Base-by-base conservation (phyloP, 2,113 vertebrate species). In the Psephotus haematonotus region DNA sequence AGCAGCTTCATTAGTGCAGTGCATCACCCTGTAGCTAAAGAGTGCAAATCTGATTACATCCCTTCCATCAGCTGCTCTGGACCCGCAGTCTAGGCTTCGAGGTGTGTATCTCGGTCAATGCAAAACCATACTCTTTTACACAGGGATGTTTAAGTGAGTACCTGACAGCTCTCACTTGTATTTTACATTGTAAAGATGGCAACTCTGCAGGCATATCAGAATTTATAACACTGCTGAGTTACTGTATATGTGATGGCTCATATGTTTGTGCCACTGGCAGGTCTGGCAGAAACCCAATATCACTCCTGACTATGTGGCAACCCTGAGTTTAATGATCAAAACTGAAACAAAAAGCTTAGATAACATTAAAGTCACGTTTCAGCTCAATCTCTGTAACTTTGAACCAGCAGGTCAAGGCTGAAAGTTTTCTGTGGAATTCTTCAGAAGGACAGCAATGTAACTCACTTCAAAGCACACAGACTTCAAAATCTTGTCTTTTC, bases 291-390 rank as follows among this genome's bases (percentile, higher is more conserved):
- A 96, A 87, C 81, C 86, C 78, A 93, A 13, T 64, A 63, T 53
- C 81, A n/a, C 93, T 96, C 83, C 78, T 83, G 88, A 70, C 83
- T 82, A 8, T 77, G 90, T 86, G 86, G 83, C 88, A 94, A 62
- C 44, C 49, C 92, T 4, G 49, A 70, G 86, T 93, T 94, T 87
- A 92, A 92, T 18, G 81, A 95, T 92, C 94, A 96, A 93, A 94
- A 96, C 88, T 62, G 86, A 96, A 94, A 94, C 71, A 75, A 95
- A 96, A 96, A 92, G 43, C 88, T 93, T 75, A 92, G 94, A 96
- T 93, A 95, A 88, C 86, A 17, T 27, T 65, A 69, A 92, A 96
- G 90, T 91, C 92, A 91, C 28, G 10, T 94, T 93, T 92, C 77
- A 89, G 57, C 81, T 92, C 86, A 82, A 13, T 62, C 83, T 92